phyloP scores from a whole-genome alignment of 2,888 invertebrate genomes.

The Oscheius myriophilus region DNA sequence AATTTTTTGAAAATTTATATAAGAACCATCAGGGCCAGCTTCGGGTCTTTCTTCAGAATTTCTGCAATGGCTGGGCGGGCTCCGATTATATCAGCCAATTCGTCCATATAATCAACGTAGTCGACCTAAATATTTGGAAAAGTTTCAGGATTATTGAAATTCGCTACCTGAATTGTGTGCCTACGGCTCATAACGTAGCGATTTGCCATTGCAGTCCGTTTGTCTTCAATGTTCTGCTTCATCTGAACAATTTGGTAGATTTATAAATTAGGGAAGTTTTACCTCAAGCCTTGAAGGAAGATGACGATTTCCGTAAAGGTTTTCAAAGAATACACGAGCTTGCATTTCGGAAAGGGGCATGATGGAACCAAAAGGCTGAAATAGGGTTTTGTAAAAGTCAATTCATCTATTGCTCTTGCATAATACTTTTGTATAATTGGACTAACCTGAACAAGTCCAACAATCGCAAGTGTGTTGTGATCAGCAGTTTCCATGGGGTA shows the following conservation, averaged over 20 bases:
- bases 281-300: constrained; percentile 35
- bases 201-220: constrained; percentile 57
- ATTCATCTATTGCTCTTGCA: no score
- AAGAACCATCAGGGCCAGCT: constrained; percentile 18
- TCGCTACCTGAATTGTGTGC: constrained; percentile 72
- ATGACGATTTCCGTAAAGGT: constrained; percentile 42
- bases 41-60: constrained; percentile 52
- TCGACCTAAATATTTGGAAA: constrained; percentile 68
- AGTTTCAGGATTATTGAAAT: not conserved
- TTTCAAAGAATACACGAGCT: constrained; percentile 71
- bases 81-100: constrained; percentile 71
- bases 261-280: not conserved
- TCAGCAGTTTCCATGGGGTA: constrained; percentile 71
- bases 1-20: not conserved
- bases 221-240: constrained; percentile 70
- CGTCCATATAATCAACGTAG: constrained; percentile 72
- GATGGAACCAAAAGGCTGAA: constrained; percentile 73
- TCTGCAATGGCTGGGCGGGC: constrained; percentile 70
- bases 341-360: constrained; percentile 74
- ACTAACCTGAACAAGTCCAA: constrained; percentile 69
- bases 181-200: constrained; percentile 63
- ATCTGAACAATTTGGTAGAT: constrained; percentile 59
- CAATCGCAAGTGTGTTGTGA: constrained; percentile 71
- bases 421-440: not conserved
- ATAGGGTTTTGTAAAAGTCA: constrained; percentile 57